Percentiles rank a stretch among this genome's conserved stretches.
Evolutionary conservation across 2,797 vertebrate species (phyloP).

Genomic region (Chrosomus eos): DNA sequence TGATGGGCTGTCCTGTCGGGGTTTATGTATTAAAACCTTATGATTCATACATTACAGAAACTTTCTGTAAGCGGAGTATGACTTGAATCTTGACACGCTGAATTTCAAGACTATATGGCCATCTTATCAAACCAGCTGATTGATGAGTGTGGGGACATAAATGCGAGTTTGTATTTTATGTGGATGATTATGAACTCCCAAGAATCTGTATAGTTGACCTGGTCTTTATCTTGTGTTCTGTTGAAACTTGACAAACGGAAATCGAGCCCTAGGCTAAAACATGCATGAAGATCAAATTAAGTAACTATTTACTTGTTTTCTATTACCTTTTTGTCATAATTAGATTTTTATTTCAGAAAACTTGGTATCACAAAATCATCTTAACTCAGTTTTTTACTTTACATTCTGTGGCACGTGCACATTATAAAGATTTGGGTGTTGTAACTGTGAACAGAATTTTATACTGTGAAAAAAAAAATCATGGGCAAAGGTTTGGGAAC

Average conservation of each 20-base stretch:
- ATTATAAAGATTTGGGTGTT: not conserved
- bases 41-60: not conserved
- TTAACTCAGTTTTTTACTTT: not conserved
- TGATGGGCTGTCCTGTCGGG: not conserved
- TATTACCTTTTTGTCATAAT: not conserved
- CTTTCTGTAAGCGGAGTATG: not conserved
- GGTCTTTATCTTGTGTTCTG: not conserved
- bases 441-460: slow-evolving; percentile 2
- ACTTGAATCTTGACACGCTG: not conserved
- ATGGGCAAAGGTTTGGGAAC: not conserved
- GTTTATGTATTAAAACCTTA: not conserved
- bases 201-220: not conserved
- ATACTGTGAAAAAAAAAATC: not conserved
- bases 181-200: not conserved
- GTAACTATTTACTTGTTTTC: not conserved
- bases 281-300: not conserved
- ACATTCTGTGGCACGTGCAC: not conserved
- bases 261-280: not conserved
- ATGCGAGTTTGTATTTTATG: not conserved
- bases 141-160: not conserved
- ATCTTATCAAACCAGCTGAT: not conserved
- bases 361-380: not conserved
- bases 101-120: not conserved
- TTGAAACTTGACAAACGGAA: not conserved
- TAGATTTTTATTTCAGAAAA: not conserved